Base-by-base conservation (phyloP, 2,797 vertebrate genomes). In the Ceryle rudis region DNA sequence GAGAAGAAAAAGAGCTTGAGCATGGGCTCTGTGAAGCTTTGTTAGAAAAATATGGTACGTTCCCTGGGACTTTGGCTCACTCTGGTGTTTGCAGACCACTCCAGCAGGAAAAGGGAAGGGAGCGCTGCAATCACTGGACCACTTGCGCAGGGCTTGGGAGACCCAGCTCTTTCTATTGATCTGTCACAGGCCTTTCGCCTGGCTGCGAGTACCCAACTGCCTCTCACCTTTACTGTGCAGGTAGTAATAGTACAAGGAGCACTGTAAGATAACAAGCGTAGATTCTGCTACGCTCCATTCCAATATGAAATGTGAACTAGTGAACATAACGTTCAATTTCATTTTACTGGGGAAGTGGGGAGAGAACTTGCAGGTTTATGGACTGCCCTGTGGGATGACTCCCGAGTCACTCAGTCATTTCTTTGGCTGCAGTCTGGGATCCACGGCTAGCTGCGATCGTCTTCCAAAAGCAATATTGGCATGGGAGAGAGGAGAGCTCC, bases 401-500 rank as follows among this genome's bases (percentile, higher is more conserved):
- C 47, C 54, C 1, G 1, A 42, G 31, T 22, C 64, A 54, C 41
- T 26, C 18, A 10, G 60, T 58, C 7, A 3, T 41, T 92, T 61
- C 41, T 77, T 26, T 37, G 84, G 64, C 78, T 89, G 52, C 41
- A 74, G 7, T 47, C 60, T 3, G 5, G 33, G 65, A 94, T 49
- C 44, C 73, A 74, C 74, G 18, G 41, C 60, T 80, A 77, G 60
- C 25, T 77, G 33, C 41, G 47, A 42, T 17, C 0, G 0, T 39
- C 54, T 90, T 84, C 90, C 86, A 55, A 67, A 75, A 69, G 54
- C 94, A 81, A 71, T 42, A 72, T 0, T 85, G 73, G 49, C 39
- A 86, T 4, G 37, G 47, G 31, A 92, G n/a, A 87, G 19, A 73
- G 25, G 12, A 74, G 18, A 89, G 37, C 19, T 71, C 52, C 0